Percentiles rank a stretch among this genome's conserved stretches.
Evolutionary conservation across 2,113 vertebrate species (phyloP).

Genomic region (Etheostoma spectabile): DNA sequence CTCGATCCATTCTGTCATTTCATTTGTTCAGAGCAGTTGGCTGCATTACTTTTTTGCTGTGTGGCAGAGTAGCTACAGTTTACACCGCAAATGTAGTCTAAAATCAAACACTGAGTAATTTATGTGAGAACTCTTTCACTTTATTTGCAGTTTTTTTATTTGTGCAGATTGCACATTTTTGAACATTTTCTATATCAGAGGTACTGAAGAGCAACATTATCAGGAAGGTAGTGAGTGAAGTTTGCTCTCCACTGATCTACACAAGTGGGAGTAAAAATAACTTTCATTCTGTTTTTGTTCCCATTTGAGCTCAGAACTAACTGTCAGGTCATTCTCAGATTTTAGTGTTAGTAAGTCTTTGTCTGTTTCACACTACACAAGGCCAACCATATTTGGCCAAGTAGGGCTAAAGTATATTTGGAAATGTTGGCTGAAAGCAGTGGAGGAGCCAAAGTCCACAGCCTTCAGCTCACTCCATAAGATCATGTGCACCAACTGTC

Average conservation of each 20-base stretch:
- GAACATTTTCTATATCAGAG: background rate
- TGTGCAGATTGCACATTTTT: background rate
- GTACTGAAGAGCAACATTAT: background rate
- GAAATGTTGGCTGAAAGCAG: constrained; percentile 51
- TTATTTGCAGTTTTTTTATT: background rate
- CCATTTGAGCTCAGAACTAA: constrained; percentile 22
- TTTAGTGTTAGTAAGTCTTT: constrained; percentile 12
- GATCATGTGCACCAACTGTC: constrained; percentile 46
- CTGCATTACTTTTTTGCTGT: background rate
- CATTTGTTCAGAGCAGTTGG: background rate
- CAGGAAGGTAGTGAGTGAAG: too few relatives aligned
- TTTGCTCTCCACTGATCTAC: constrained; percentile 5
- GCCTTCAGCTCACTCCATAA: constrained; percentile 40
- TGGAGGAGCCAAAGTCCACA: constrained; percentile 30
- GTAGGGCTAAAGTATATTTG: constrained; percentile 37
- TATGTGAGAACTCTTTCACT: background rate
- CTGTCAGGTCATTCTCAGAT: constrained; percentile 21
- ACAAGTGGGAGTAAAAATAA: constrained; percentile 29
- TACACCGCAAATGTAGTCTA: background rate
- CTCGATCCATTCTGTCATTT: constrained; percentile 9
- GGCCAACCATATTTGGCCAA: constrained; percentile 30
- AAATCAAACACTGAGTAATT: background rate
- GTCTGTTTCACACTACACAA: constrained; percentile 21
- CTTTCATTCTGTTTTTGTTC: constrained; percentile 25
- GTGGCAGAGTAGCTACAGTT: background rate